Evolutionary conservation across 2,888 invertebrate genomes (phyloP), one percentile per base, ranked within the genome.

Genomic region (Chouioia cunea): DNA sequence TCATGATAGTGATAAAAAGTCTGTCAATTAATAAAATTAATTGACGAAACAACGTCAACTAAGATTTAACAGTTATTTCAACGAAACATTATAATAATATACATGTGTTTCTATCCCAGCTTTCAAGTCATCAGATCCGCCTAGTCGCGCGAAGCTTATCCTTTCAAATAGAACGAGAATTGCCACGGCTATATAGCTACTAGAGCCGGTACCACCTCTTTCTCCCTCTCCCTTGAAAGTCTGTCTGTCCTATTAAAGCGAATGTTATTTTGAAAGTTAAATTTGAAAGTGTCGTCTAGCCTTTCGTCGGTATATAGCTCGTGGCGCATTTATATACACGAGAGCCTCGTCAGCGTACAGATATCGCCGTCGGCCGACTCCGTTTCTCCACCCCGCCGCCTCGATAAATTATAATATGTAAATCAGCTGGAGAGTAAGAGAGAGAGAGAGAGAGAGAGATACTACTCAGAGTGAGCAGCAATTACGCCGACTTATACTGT

Each of bases 381-480:
- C 64, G 67, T 57, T 43, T 27, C 48, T 47, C 46, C 63, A 53
- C 70, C 48, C 75, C 75, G 73, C 74, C 12, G 36, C 6, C 27
- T 27, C 79, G 77, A 81, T 81, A 81, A 81, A 81, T 81, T 80
- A 81, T 81, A 81, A 80, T 81, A 81, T 81, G 80, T 76, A 81
- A 81, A 81, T 81, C 71, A 52, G 54, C 22, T 52, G 47, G 54
- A 54, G 27, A 27, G 15, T 27, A 14, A n/a, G 27, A 20, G 27
- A 20, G 54, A 14, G 27, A 27, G n/a, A 16, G 18, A 20, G 46
- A 12, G 46, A 18, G 76, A 76, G 74, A 76, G 71, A n/a, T n/a
- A n/a, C n/a, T n/a, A n/a, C n/a, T n/a, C n/a, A n/a, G n/a, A n/a
- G n/a, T n/a, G n/a, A 72, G 74, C 79, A n/a, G 81, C 81, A 81